Evolutionary conservation across 2,113 vertebrate genomes (phyloP), one percentile per base, ranked within the genome.

Genomic region (Regulus satrapa): DNA sequence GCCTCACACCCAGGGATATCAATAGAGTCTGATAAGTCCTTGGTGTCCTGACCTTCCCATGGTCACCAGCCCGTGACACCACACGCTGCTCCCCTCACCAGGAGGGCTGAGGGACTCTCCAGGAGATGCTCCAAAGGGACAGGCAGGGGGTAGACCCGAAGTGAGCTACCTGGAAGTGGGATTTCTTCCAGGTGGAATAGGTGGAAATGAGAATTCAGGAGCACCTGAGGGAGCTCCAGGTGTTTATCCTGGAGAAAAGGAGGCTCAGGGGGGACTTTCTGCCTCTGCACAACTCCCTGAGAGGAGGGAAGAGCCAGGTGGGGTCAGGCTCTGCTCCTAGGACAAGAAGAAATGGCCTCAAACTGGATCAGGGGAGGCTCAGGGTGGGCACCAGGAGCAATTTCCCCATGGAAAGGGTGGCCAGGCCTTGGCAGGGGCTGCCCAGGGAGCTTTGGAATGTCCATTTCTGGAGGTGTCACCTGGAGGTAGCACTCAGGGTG

Each of bases 361-460:
- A 19, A 38, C 5, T 68, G 28, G 14, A 6, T 38, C 38, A 68
- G 28, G 23, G 4, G 1, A 52, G 54, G 12, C 1, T 45, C 38
- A 38, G 18, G 4, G 2, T 23, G 45, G 18, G 13, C 14, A 86
- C 2, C 21, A 45, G 36, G 11, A 51, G 3, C 12, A 86, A 45
- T 24, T 61, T 45, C 8, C 1, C 0, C 28, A 7, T 19, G 23
- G 23, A 38, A 61, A 38, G 32, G 8, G 12, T 1, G 45, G 0
- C n/a, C 9, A 61, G 32, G 9, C 10, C 1, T 75, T 58, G 21
- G 43, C 1, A 67, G 5, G 41, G 4, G 24, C 31, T 43, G 20
- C 32, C 62, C 45, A 38, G 26, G 54, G 32, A 32, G 32, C 0
- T 26, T 12, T 52, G 63, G 0, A 45, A 63, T 36, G 1, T 28